A percentile compares a stretch with the other conserved stretches of the same genome.
Conservation (phyloP, 2,113 vertebrate genomes). For the Synchiropus splendidus region DNA sequence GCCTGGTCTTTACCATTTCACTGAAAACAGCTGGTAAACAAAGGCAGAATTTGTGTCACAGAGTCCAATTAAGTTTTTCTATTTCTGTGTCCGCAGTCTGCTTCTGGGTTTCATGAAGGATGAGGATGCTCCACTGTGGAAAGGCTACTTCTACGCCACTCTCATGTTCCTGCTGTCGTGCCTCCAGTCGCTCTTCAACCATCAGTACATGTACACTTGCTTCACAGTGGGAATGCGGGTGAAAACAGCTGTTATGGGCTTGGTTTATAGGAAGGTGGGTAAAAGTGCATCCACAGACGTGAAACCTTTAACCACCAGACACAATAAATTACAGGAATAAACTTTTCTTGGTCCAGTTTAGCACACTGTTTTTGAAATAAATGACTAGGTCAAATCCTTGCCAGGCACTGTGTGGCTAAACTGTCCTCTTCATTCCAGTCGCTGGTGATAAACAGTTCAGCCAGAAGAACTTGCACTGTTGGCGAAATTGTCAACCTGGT, state of each 20-base stretch:
- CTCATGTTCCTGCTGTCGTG: conserved; percentile 78
- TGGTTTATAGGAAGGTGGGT: conserved; percentile 87
- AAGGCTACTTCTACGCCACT: conserved; percentile 77
- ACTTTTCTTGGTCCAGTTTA: conserved; percentile 1
- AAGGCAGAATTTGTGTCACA: background rate
- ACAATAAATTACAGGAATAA: conserved; percentile 2
- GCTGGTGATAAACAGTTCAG: conserved; percentile 75
- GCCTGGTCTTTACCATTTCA: conserved; percentile 14
- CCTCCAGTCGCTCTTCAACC: conserved; percentile 84
- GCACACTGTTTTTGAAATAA: conserved; percentile 15
- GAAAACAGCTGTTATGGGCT: conserved; percentile 78
- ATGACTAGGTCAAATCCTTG: conserved; percentile 15
- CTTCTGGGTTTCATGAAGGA: conserved; percentile 78
- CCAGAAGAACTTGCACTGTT: conserved; percentile 73
- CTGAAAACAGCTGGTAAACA: conserved; percentile 11
- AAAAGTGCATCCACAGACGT: background rate
- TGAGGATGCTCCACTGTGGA: conserved; percentile 69
- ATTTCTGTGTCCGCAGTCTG: conserved; percentile 59
- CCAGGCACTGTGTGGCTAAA: background rate
- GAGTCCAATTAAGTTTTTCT: background rate
- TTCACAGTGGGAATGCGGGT: conserved; percentile 82
- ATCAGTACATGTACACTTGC: conserved; percentile 80
- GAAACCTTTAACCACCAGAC: conserved; percentile 8
- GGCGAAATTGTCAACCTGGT: conserved; percentile 88
- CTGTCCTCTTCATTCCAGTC: conserved; percentile 63